Base-by-base conservation (phyloP, 23 tunicate species). In the Halocynthia roretzi region DNA sequence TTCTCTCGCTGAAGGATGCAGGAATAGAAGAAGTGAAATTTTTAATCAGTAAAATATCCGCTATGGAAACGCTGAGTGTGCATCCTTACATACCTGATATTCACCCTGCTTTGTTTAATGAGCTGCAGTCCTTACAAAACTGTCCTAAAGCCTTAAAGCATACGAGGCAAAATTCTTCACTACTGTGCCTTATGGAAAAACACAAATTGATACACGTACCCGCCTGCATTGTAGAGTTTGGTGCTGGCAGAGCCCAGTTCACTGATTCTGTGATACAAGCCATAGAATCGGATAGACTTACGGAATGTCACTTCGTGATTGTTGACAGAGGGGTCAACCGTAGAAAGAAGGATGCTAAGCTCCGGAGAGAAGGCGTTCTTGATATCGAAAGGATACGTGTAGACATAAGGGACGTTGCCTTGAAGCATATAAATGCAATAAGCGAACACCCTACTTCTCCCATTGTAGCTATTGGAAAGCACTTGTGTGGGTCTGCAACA, bases 241-340 rank as follows among this genome's bases (percentile, higher is more conserved):
- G 78, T 15, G 78, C 78, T 10, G 78, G 78, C 15, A 52, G 78
- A 10, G 78, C 64, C 8, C 78, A 74, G 18, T 15, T 74, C 18
- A 49, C 78, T 5, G 56, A 20, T 17, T 74, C 78, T 22, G 56
- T 74, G 5, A 74, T 74, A 8, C 18, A 74, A 53, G 56, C 78
- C 17, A 54, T 74, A 8, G 64, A 62, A 0, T 10, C 14, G 9
- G 78, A 74, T 14, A 54, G 5, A 10, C 49, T 5, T 5, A 50
- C 60, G 55, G 15, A 50, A 11, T 74, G 78, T 54, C 19, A 19
- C 15, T 74, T 74, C 56, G 63, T 74, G n/a, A 62, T 74, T 74
- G 78, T 74, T 5, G 78, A 74, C 22, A 62, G 78, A 53, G 78
- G 78, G 10, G 56, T 64, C 6, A 74, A 74, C 56, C 78, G 78